Evolutionary conservation across 35 echinoderm and acorn worm species (phyloP), one percentile per base, ranked within the genome.

Genomic region (Diadema setosum): DNA sequence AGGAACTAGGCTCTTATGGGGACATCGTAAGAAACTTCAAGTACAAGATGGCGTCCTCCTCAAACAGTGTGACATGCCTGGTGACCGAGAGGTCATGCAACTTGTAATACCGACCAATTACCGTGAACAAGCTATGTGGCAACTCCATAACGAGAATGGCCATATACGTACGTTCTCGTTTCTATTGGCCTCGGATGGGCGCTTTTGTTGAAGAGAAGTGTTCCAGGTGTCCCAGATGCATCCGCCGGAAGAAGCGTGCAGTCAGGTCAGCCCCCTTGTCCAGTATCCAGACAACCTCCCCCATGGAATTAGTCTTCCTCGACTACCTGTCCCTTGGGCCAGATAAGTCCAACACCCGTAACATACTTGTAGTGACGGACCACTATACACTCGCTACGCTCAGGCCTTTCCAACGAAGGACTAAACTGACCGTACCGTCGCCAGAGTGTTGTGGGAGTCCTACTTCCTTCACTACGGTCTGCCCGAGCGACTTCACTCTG

Each of bases 371-470:
- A 6, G 42, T 93, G 5, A 93, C 76, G 39, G 75, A 93, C 26
- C 86, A 89, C 45, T n/a, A n/a, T 93, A 84, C 39, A 93, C 81
- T 16, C 34, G 70, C 16, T 94, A 89, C 56, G 80, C 92, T 9
- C 52, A 84, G 20, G 88, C 93, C 2, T 87, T 82, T 21, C 93
- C 93, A 18, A 95, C 88, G 0, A 55, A 57, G 18, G 89, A 95
- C 43, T 89, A 95, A 81, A 95, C 58, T 25, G 88, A 88, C 87
- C 32, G n/a, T n/a, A n/a, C n/a, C n/a, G n/a, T n/a, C n/a, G n/a
- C n/a, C n/a, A n/a, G n/a, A n/a, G n/a, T n/a, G n/a, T n/a, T n/a
- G n/a, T n/a, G n/a, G n/a, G n/a, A n/a, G n/a, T n/a, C n/a, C n/a
- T n/a, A n/a, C n/a, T n/a, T n/a, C n/a, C n/a, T n/a, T n/a, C n/a